A percentile compares a stretch with the other conserved stretches of the same genome.
Conservation (phyloP, 2,888 invertebrate genomes). For the Teleogryllus oceanicus region DNA sequence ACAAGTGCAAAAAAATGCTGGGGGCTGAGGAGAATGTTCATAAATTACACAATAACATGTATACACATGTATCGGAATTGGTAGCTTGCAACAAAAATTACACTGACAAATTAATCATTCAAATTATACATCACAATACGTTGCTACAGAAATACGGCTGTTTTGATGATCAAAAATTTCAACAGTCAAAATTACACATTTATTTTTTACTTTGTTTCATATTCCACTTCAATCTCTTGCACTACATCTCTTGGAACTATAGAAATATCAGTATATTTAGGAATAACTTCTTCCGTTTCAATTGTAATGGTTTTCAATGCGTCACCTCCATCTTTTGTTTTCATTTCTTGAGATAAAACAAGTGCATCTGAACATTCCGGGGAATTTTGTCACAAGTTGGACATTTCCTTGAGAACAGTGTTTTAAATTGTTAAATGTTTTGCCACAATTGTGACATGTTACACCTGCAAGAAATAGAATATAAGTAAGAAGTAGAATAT, state of each 20-base stretch:
- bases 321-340: not conserved
- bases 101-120: too few species aligned
- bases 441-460: not conserved
- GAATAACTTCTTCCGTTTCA: not conserved
- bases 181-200: too few species aligned
- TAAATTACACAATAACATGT: too few species aligned
- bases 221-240: slow-evolving; percentile 18
- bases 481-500: not conserved
- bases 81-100: too few species aligned
- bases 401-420: not conserved
- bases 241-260: not conserved
- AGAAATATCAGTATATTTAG: not conserved
- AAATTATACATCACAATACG: too few species aligned
- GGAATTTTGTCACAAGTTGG: not conserved
- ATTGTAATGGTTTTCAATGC: not conserved
- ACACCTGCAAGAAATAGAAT: not conserved
- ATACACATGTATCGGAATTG: too few species aligned
- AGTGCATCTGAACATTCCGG: not conserved
- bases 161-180: too few species aligned
- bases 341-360: not conserved
- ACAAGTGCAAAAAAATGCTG: too few species aligned
- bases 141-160: too few species aligned
- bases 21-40: too few species aligned
- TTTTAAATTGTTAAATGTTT: not conserved
- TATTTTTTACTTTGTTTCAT: not conserved